Evolutionary conservation across 2,113 vertebrate species (phyloP), one percentile per base, ranked within the genome.

Genomic region (Nannobrachium achirus): DNA sequence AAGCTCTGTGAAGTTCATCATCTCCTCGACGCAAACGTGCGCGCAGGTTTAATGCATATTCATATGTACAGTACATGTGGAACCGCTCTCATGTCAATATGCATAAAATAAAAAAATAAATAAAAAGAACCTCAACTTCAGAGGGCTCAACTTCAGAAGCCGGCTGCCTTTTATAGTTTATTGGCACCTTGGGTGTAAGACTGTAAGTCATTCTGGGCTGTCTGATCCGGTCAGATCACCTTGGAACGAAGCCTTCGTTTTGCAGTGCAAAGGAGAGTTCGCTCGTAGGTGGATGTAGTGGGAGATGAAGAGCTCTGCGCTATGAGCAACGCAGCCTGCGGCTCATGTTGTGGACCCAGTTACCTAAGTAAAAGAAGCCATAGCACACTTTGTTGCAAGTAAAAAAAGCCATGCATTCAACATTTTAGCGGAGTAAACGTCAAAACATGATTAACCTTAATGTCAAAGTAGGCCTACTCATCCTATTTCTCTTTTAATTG

Each of bases 1-100:
- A 20, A 78, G 20, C 63, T 72, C 44, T 78, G 60, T 73, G 61
- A 69, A 68, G 58, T 62, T 18, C 18, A 25, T 52, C 38, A n/a
- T 41, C 2, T 45, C 56, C 8, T n/a, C n/a, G n/a, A n/a, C n/a
- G n/a, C n/a, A n/a, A n/a, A n/a, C n/a, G n/a, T n/a, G n/a, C n/a
- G n/a, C 55, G 51, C 14, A 33, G 25, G 25, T 42, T 13, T 11
- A n/a, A 9, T 16, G 2, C 20, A 18, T 5, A 7, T 33, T 49
- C 44, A 46, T 4, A 58, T 13, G 20, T 19, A 39, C 11, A 8
- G 7, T 39, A 33, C 25, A 33, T 5, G 25, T 33, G 25, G 25
- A 33, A n/a, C 42, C 5, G 25, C 65, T 38, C 8, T 62, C 19
- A 64, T 52, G 52, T 38, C 41, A 65, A 51, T 51, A 74, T 51